phyloP scores from a whole-genome alignment of 2,113 vertebrate genomes.

The Cygnus atratus region DNA sequence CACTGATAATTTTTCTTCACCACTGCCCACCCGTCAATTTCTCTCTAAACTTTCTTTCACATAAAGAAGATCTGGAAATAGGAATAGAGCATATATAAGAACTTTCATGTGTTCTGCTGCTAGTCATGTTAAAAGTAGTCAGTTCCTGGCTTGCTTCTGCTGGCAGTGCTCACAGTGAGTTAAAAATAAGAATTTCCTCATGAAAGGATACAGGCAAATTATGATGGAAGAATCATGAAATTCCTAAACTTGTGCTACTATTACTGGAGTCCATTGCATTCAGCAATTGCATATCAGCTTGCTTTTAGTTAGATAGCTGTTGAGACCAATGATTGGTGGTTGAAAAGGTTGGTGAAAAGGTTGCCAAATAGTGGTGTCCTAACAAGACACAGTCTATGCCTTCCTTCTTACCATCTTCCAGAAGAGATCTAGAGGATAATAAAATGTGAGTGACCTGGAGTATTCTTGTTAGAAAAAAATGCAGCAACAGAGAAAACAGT shows the following conservation, averaged over 20 bases:
- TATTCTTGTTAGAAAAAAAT: not conserved
- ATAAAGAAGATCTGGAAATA: not conserved
- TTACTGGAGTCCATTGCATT: not conserved
- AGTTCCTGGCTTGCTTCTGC: not conserved
- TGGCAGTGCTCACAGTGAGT: not conserved
- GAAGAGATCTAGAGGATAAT: not conserved
- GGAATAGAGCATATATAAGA: not conserved
- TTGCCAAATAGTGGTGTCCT: not conserved
- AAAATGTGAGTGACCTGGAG: not conserved
- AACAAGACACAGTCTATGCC: not conserved
- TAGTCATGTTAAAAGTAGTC: not conserved
- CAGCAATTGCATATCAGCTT: accelerated
- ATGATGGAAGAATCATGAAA: not conserved
- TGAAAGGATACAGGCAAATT: not conserved
- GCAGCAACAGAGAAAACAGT: not conserved
- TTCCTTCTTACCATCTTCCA: not conserved
- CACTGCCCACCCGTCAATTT: not conserved
- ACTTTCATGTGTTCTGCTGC: not conserved
- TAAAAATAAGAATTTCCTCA: not conserved
- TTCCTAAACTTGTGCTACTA: not conserved
- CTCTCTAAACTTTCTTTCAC: not conserved
- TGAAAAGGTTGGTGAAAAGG: not conserved
- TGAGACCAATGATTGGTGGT: not conserved
- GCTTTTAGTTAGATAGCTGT: not conserved
- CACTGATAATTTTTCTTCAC: not conserved